Evolutionary conservation across 2,113 vertebrate genomes (phyloP).

Genomic region (Charadrius vociferus): DNA sequence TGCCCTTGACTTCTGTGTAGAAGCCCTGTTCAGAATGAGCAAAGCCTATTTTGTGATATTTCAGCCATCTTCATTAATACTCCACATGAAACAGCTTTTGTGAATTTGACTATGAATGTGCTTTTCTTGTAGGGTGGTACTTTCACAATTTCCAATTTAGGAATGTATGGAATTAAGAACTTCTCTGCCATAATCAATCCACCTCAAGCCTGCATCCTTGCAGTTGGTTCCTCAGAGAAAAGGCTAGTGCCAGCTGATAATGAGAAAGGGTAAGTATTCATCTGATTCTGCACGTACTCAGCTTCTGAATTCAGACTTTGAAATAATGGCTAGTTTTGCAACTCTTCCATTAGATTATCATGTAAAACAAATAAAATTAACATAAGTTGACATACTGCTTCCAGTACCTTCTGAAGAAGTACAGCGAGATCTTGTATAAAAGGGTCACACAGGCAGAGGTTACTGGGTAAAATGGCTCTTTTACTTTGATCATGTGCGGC

Average conservation of each 20-base stretch:
- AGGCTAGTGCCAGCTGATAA: constrained; percentile 92
- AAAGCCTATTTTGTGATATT: not conserved
- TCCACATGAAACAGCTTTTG: not conserved
- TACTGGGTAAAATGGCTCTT: not conserved
- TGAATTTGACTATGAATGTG: not conserved
- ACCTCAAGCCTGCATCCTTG: constrained; percentile 95
- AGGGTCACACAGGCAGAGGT: not conserved
- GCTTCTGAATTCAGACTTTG: not conserved
- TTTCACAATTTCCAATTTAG: constrained; percentile 97
- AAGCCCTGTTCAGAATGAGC: not conserved
- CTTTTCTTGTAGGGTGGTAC: constrained; percentile 87
- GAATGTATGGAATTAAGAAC: constrained; percentile 99
- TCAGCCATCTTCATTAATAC: not conserved
- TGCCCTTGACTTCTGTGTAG: not conserved
- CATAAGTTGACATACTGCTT: not conserved
- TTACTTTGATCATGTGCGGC: not conserved
- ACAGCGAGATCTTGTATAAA: not conserved
- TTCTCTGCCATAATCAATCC: constrained; percentile 99
- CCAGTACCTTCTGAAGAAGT: not conserved
- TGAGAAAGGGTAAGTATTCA: constrained; percentile 87
- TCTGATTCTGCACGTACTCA: not conserved
- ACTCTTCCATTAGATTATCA: not conserved
- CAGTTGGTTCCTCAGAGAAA: constrained; percentile 91
- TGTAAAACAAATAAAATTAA: not conserved
- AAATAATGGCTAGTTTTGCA: not conserved